Percentiles rank a stretch among this genome's conserved stretches.
Evolutionary conservation across 2,113 vertebrate genomes (phyloP).

Genomic region (Bos taurus): ARS-UCD2.0 NC_037328.1:64919001-64919500

Average conservation of each 20-base stretch:
- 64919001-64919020: neutral
- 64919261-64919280: neutral
- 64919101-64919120: neutral
- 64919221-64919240: neutral
- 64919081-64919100: neutral
- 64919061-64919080: neutral
- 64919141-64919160: neutral
- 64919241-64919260: neutral
- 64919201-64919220: neutral
- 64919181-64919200: neutral
- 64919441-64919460: neutral
- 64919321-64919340: neutral
- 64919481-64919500: slow-evolving; percentile 36
- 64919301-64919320: neutral
- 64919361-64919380: neutral
- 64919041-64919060: neutral
- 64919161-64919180: neutral
- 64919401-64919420: neutral
- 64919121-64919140: neutral
- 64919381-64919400: neutral
- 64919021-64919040: neutral
- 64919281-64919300: neutral
- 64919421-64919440: neutral
- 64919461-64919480: slow-evolving; percentile 44
- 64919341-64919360: neutral